These are phyloP conservation scores for Chrysolina haemoptera DNA, from an alignment of 2,888 invertebrate genomes.

Conservation along the genomic window DNA sequence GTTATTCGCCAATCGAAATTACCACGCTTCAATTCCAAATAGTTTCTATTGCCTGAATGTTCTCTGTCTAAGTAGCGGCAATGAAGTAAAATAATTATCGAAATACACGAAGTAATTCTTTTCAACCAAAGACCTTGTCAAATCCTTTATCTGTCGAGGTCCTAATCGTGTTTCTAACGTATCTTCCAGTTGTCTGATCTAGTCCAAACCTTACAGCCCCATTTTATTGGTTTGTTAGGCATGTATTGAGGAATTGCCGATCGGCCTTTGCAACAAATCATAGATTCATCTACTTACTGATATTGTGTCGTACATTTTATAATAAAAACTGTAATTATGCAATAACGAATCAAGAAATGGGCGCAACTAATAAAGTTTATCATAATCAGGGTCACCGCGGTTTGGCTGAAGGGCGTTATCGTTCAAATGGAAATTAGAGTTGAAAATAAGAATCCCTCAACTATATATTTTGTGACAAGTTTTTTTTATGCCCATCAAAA, in stretches of 20 bases:
- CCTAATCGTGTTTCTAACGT: no score
- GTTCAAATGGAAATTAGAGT: not conserved
- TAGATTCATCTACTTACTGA: not conserved
- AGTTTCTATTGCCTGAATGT: slow-evolving; percentile 21
- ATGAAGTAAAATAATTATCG: slow-evolving; percentile 18
- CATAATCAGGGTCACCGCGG: not conserved
- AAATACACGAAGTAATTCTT: not conserved
- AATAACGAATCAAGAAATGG: not conserved
- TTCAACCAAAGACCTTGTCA: no score
- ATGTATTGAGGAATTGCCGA: not conserved
- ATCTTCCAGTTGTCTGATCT: not conserved
- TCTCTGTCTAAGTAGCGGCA: slow-evolving; percentile 24
- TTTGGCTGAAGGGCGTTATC: not conserved
- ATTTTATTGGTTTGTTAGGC: not conserved
- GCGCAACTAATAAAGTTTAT: not conserved
- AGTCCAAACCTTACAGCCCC: not conserved
- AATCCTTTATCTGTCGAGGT: no score
- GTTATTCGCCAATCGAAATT: slow-evolving; percentile 16
- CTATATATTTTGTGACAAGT: not conserved
- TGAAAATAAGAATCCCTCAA: not conserved
- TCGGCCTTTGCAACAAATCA: not conserved
- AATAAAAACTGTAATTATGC: no score
- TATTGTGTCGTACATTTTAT: no score
- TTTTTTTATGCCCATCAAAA: not conserved
- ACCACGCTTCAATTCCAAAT: slow-evolving; percentile 9